Conservation (phyloP, 1,140 invertebrate genomes). For the Eubasilissa regina region DNA sequence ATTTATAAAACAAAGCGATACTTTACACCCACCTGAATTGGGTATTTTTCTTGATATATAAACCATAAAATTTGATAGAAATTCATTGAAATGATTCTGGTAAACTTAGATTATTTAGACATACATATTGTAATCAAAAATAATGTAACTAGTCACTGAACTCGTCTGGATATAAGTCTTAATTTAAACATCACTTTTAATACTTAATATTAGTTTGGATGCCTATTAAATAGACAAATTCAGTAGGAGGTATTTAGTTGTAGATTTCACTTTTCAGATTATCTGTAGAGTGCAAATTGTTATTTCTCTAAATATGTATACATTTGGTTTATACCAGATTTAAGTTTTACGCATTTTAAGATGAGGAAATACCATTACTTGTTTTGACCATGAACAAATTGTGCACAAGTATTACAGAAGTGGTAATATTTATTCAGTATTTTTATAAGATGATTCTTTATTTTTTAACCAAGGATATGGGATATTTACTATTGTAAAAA, state of each 20-base stretch:
- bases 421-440: conserved; percentile 36
- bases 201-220: conserved; percentile 32
- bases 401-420: background rate
- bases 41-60: too few species aligned
- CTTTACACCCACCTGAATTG: too few species aligned
- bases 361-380: background rate
- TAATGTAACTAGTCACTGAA: conserved; percentile 55
- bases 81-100: background rate
- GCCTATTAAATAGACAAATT: conserved; percentile 37
- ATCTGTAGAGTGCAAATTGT: background rate
- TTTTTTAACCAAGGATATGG: conserved; percentile 33
- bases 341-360: background rate
- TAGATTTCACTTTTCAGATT: background rate
- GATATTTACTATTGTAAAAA: conserved; percentile 5
- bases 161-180: conserved; percentile 53
- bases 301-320: conserved; percentile 26
- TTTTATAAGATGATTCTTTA: conserved; percentile 21
- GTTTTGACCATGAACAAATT: background rate
- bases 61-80: too few species aligned
- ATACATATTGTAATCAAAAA: conserved; percentile 31
- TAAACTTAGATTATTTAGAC: conserved; percentile 21
- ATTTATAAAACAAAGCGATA: too few species aligned
- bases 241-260: background rate
- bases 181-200: conserved; percentile 43
- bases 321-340: conserved; percentile 22